These are phyloP conservation scores for Rugalucina vietnamica DNA, from an alignment of 2,888 invertebrate species.

Conservation along the genomic window DNA sequence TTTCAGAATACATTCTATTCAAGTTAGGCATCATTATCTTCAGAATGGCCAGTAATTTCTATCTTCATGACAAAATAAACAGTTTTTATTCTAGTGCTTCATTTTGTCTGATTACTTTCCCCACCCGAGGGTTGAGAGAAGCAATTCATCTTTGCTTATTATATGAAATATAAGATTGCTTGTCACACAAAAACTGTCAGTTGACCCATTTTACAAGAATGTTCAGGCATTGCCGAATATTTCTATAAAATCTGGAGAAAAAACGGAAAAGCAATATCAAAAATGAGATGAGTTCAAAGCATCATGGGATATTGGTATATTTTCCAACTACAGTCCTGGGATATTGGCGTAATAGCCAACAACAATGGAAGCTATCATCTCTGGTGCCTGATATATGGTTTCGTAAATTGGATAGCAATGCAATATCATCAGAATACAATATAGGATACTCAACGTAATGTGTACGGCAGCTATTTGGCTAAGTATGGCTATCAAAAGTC, in stretches of 20 bases:
- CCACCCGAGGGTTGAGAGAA: not conserved
- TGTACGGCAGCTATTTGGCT: too few species aligned
- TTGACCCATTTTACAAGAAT: too few species aligned
- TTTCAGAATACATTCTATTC: too few species aligned
- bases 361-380: not conserved
- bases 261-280: too few species aligned
- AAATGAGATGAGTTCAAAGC: too few species aligned
- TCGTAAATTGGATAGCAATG: not conserved
- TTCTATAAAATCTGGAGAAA: too few species aligned
- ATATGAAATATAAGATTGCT: not conserved
- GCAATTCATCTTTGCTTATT: constrained; percentile 1
- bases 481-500: too few species aligned
- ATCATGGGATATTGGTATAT: too few species aligned
- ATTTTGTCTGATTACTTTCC: not conserved
- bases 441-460: too few species aligned
- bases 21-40: not conserved
- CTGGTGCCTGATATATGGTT: not conserved
- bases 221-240: too few species aligned
- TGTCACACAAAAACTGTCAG: too few species aligned
- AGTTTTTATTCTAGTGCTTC: not conserved
- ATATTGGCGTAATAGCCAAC: not conserved
- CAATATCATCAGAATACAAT: not conserved
- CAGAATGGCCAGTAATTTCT: not conserved
- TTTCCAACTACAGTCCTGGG: too few species aligned
- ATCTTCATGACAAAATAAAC: constrained; percentile 3